Base-by-base conservation (phyloP, 2,888 invertebrate species). In the Volucella inflata region DNA sequence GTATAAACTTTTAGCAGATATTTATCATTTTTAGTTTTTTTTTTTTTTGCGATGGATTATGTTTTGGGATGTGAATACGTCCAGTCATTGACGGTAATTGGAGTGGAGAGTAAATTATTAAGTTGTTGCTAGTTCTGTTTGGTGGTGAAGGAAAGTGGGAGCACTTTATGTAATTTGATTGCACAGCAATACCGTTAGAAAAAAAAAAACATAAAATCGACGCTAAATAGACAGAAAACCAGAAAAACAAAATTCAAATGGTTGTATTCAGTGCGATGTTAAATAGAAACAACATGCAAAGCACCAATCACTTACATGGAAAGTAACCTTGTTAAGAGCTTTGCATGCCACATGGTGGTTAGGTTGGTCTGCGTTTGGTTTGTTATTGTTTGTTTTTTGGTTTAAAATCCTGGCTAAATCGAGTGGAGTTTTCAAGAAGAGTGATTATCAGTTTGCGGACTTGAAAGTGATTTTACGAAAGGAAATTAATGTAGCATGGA, bases 281-380 rank as follows among this genome's bases (percentile, higher is more conserved):
- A 53, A 55, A 11, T 57, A 16, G 16, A 44, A 51, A 42, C 8
- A 67, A 60, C 76, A 67, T 16, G 76, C 67, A 51, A 51, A 76
- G 42, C 67, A 51, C n/a, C 67, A 68, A 76, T 76, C 30, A 67
- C 67, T 76, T 68, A 76, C 76, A 67, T 59, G 59, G n/a, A 57
- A 50, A 57, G 38, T 21, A 21, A 21, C 59, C 76, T 76, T 57
- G 76, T 67, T 42, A 59, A n/a, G 59, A 42, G 76, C 36, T n/a
- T 10, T 44, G 38, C 62, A 36, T 16, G 72, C 48, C 50, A 14
- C 50, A 40, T 67, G 42, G 11, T 42, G 30, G 30, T 30, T 30
- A 30, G 30, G 4, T 51, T 46, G 64, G 36, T 21, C 57, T 65
- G 12, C 30, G 16, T 53, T 67, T 67, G 53, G 44, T 55, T 70